Conservation (phyloP, 2,113 vertebrate species). For the Spilogale gracilis region DNA sequence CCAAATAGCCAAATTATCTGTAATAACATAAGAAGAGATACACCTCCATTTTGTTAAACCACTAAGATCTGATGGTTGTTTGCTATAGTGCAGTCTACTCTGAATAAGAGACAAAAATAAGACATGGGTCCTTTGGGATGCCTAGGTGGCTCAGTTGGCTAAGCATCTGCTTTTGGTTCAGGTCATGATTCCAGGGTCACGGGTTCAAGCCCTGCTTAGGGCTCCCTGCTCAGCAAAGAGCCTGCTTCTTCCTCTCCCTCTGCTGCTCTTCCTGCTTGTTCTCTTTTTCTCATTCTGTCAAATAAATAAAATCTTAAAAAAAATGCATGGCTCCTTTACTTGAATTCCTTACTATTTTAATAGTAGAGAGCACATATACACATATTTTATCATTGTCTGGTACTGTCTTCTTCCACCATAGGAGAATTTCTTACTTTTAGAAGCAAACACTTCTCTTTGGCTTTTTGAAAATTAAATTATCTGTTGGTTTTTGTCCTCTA, state of each 20-base stretch:
- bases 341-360: slow-evolving; percentile 5
- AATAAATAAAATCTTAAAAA: neutral
- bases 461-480: neutral
- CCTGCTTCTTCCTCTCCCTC: no score
- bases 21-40: neutral
- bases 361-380: neutral
- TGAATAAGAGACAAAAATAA: slow-evolving; percentile 25
- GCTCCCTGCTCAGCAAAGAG: no score
- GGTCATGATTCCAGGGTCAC: no score
- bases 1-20: neutral
- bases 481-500: neutral
- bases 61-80: neutral
- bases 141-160: no score
- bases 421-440: neutral
- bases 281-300: no score
- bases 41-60: neutral
- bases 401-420: neutral
- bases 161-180: no score
- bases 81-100: neutral
- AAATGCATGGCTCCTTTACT: neutral
- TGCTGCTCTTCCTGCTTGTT: no score
- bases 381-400: neutral
- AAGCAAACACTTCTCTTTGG: neutral
- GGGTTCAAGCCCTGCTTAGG: no score
- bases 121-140: neutral